Base-by-base conservation (phyloP, 2,113 vertebrate genomes). In the Tychaedon coryphoeus region DNA sequence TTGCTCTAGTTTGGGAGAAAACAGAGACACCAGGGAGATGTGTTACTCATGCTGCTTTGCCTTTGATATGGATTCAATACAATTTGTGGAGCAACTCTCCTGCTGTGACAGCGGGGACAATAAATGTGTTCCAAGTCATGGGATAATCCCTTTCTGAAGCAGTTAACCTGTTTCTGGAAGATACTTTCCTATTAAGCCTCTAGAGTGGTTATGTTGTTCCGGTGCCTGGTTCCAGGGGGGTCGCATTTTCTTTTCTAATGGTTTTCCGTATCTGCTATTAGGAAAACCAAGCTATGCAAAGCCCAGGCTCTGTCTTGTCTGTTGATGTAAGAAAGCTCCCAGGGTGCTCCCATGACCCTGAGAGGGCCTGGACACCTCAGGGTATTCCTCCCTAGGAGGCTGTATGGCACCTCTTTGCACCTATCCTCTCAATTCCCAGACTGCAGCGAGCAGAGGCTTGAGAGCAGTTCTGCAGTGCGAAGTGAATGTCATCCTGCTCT, bases 81-180 rank as follows among this genome's bases (percentile, higher is more conserved):
- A 81, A 72, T 92, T 95, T 3, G 4, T 76, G 69, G 54, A 92
- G 42, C 92, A 47, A 54, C 18, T 80, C 40, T 87, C 76, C 69
- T 51, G 50, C 76, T 92, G 67, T 67, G 43, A 57, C 85, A 26
- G 36, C 4, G 11, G 78, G 80, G 51, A 69, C 26, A 28, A 64
- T 79, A 93, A 93, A 84, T 2, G 0, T 45, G n/a, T 78, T 96
- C 70, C 71, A 51, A 75, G 45, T 38, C 20, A 28, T 64, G 8
- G 19, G 33, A 88, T 92, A 86, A 66, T 94, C 29, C 22, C 34
- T 89, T 38, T 85, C 82, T 78, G 61, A 92, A 90, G 88, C 45
- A 51, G 50, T 91, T 92, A 88, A 90, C 71, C 62, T 94, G 87
- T 93, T 56, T 65, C 74, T 96, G 71, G 72, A 78, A 86, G 87